Evolutionary conservation across 1,140 invertebrate genomes (phyloP).

Genomic region (Drosophila miranda): DNA sequence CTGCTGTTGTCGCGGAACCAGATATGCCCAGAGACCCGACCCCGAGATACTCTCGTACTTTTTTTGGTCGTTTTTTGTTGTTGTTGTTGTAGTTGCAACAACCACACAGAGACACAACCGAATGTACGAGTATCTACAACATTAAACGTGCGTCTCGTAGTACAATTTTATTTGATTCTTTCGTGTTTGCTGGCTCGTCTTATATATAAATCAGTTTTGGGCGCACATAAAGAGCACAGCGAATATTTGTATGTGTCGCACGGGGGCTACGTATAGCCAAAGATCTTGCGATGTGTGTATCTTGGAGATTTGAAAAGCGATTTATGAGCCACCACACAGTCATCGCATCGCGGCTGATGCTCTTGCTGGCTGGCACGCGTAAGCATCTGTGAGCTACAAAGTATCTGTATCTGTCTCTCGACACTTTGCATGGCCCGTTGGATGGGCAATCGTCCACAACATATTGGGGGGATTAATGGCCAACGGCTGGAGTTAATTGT

Average conservation of each 20-base stretch:
- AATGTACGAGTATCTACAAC: constrained; percentile 75
- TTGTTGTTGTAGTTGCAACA: constrained; percentile 35
- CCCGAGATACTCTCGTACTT: constrained; percentile 71
- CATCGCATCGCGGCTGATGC: too few species aligned
- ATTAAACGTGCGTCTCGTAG: constrained; percentile 71
- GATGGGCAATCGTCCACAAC: constrained; percentile 59
- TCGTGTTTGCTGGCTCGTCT: constrained; percentile 33
- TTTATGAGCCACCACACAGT: too few species aligned
- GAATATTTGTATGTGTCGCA: too few species aligned
- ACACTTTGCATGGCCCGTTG: constrained; percentile 59
- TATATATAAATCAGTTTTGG: constrained; percentile 1
- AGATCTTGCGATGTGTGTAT: neutral
- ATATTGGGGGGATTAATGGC: constrained; percentile 16
- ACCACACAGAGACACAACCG: constrained; percentile 24
- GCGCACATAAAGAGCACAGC: neutral
- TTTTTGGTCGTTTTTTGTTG: constrained; percentile 36
- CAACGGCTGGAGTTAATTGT: neutral
- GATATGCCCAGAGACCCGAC: constrained; percentile 34
- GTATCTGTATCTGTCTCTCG: constrained; percentile 18
- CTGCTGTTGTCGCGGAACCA: constrained; percentile 41
- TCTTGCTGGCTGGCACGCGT: constrained; percentile 48
- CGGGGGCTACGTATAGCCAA: too few species aligned
- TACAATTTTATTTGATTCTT: constrained; percentile 51
- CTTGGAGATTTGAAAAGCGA: constrained; percentile 3
- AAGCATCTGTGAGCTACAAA: constrained; percentile 4